Base-by-base conservation (phyloP, 2,113 vertebrate species). In the Spilogale gracilis region DNA sequence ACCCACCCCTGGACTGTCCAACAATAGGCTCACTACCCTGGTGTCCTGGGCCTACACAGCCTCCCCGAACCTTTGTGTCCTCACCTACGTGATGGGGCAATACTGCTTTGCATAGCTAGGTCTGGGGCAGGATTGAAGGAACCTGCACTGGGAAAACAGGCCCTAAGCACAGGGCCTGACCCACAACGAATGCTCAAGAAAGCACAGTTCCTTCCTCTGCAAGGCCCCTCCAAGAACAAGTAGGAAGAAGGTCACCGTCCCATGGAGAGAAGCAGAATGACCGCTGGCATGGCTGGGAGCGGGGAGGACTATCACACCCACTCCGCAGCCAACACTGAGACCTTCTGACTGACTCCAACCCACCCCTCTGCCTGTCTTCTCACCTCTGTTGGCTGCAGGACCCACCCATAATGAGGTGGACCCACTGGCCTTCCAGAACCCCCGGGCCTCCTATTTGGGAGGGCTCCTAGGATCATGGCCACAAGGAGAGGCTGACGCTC, bases 211-310 rank as follows among this genome's bases (percentile, higher is more conserved):
- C 65, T 81, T 50, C 63, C 30, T 13, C 43, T 30, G 32, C 18
- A 17, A 69, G 50, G 11, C 18, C 67, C 83, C 63, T 14, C 48
- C 67, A 23, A 79, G n/a, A 16, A 52, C 48, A 23, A 2, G 10
- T 0, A 73, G 69, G 50, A 92, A 30, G 38, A 12, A 5, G 14
- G 60, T 58, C 45, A 25, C 38, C 2, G 5, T 16, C 27, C 63
- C 18, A 6, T 0, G n/a, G 23, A 5, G 16, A 61, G 63, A 5
- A 43, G 11, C 9, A 20, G 7, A 3, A 30, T 14, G 27, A 30
- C 58, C 61, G 9, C 0, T 2, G 10, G n/a, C 58, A 54, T 0
- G 13, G 9, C 2, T 48, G 20, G 20, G 45, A 45, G 38, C 38
- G 2, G 5, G 58, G 38, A 25, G 20, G 23, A 56, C 80, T 1